Evolutionary conservation across 1,140 invertebrate species (phyloP), one percentile per base, ranked within the genome.

Genomic region (Sesamia nonagrioides): DNA sequence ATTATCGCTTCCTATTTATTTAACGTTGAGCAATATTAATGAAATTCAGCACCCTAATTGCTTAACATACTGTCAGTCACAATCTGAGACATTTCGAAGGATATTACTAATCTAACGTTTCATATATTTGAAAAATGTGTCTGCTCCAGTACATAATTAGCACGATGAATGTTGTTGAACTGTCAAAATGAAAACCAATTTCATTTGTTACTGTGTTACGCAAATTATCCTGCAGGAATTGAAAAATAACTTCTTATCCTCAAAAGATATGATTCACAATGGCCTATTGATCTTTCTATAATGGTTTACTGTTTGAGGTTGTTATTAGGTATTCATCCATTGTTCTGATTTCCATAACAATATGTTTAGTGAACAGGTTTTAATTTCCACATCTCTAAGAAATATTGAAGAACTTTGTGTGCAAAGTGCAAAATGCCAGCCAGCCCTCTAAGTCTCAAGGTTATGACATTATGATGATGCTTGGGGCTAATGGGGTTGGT

Each of bases 1-100:
- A 63, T 42, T 63, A 63, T 63, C 60, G 17, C 37, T 42, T 63
- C 35, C n/a, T n/a, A n/a, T n/a, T 13, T 42, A 17, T 63, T 63
- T 40, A 27, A 27, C 21, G 21, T 56, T 27, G 9, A 13, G 15
- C 9, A 48, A 48, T 48, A 48, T 15, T 48, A n/a, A n/a, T n/a
- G n/a, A n/a, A n/a, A n/a, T n/a, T n/a, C n/a, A n/a, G n/a, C n/a
- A n/a, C n/a, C n/a, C n/a, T n/a, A n/a, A n/a, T n/a, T n/a, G n/a
- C n/a, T n/a, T n/a, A n/a, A n/a, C n/a, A n/a, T n/a, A n/a, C n/a
- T n/a, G n/a, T n/a, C n/a, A n/a, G n/a, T n/a, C n/a, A n/a, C n/a
- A n/a, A n/a, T n/a, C n/a, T n/a, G n/a, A n/a, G n/a, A n/a, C n/a
- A n/a, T n/a, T n/a, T n/a, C n/a, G n/a, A n/a, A n/a, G n/a, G n/a